Evolutionary conservation across 2,113 vertebrate species (phyloP).

Genomic region (Semicossyphus pulcher): DNA sequence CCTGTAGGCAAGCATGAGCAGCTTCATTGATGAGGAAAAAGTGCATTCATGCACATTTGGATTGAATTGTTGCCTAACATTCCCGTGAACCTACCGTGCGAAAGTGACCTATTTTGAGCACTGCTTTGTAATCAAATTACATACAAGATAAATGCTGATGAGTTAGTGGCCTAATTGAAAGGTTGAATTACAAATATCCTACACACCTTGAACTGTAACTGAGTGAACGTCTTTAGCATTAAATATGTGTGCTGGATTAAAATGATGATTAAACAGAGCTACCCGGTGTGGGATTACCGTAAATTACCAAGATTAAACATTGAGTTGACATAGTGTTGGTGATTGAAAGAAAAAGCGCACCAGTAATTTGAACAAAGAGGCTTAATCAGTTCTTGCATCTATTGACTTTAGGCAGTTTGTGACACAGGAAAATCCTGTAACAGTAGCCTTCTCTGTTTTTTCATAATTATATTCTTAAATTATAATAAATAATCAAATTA

Average conservation of each 20-base stretch:
- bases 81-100: constrained; percentile 10
- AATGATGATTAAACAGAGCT: constrained; percentile 14
- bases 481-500: too few species aligned
- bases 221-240: background rate
- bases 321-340: background rate
- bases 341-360: constrained; percentile 4
- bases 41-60: constrained; percentile 4
- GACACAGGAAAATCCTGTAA: background rate
- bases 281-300: background rate
- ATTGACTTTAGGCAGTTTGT: background rate
- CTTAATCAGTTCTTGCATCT: background rate
- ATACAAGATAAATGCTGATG: background rate
- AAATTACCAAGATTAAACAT: background rate
- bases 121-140: constrained; percentile 15
- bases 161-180: constrained; percentile 35
- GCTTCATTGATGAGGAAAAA: background rate
- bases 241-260: background rate
- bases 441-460: too few species aligned
- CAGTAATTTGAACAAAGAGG: constrained; percentile 3
- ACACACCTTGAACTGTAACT: background rate
- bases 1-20: constrained; percentile 23
- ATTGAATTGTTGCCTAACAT: constrained; percentile 8
- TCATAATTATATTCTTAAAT: too few species aligned
- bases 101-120: constrained; percentile 49
- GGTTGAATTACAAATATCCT: background rate